These are phyloP conservation scores for Potamarius usumacintae DNA, from an alignment of 2,113 vertebrate genomes.

Conservation along the genomic window DNA sequence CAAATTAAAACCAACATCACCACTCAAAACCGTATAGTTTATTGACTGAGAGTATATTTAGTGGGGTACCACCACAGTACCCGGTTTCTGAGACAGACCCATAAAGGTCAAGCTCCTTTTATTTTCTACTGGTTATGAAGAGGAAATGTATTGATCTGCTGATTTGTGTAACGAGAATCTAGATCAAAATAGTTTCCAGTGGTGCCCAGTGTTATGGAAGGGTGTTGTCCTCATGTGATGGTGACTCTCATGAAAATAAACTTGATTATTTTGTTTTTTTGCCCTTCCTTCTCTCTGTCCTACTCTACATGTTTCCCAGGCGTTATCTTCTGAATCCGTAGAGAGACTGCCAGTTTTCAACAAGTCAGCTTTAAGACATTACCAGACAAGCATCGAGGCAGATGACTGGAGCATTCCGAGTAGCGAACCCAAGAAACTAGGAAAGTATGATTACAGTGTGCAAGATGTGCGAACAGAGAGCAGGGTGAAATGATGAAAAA, in stretches of 20 bases:
- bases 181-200: background rate
- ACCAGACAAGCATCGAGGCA: conserved; percentile 82
- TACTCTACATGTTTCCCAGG: conserved; percentile 67
- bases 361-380: conserved; percentile 90
- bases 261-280: background rate
- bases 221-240: background rate
- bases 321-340: conserved; percentile 90
- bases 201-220: background rate
- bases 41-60: too few species aligned
- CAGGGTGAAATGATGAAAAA: conserved; percentile 8
- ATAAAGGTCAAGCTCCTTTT: background rate
- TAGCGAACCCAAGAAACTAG: conserved; percentile 83
- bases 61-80: too few species aligned
- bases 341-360: conserved; percentile 98
- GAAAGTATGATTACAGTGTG: conserved; percentile 71
- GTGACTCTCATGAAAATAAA: background rate
- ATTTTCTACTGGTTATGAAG: background rate
- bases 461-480: conserved; percentile 59
- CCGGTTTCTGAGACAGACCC: too few species aligned
- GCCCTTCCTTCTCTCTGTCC: background rate
- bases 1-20: too few species aligned
- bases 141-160: background rate
- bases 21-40: too few species aligned
- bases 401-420: conserved; percentile 97
- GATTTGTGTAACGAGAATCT: background rate